Conservation (phyloP, 2,113 vertebrate species). For the Paracanthobrama guichenoti region DNA sequence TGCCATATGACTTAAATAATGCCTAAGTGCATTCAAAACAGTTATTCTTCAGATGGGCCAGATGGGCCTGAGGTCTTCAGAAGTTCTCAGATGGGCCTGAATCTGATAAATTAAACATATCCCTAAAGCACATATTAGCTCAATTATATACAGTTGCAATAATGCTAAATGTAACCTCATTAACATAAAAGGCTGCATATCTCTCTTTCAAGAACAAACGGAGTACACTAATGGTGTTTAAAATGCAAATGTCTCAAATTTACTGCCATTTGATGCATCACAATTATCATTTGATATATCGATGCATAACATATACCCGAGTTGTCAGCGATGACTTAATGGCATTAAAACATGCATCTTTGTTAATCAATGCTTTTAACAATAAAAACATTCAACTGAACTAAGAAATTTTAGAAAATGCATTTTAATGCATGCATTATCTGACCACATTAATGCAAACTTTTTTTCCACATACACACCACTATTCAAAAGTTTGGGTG, state of each 20-base stretch:
- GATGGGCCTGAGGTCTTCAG: too few relatives aligned
- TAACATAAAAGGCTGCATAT: not conserved
- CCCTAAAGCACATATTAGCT: constrained; percentile 16
- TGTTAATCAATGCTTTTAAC: constrained; percentile 5
- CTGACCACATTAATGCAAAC: not conserved
- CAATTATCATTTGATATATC: constrained; percentile 18
- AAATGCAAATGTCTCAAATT: constrained; percentile 29
- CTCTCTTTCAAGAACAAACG: constrained; percentile 18
- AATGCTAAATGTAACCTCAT: constrained; percentile 7
- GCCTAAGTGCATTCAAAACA: not conserved
- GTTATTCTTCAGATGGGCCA: not conserved
- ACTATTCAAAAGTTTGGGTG: not conserved
- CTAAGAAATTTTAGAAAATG: not conserved
- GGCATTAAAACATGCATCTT: not conserved
- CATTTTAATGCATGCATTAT: not conserved
- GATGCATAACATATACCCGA: not conserved
- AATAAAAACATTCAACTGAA: not conserved
- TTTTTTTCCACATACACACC: not conserved
- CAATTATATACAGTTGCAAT: constrained; percentile 14
- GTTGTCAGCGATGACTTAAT: not conserved
- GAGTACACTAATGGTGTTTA: constrained; percentile 1
- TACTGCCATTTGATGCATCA: not conserved
- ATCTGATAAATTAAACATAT: not conserved
- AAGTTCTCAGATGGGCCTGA: not conserved
- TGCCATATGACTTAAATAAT: not conserved